Evolutionary conservation across 2,113 vertebrate species (phyloP), one percentile per base, ranked within the genome.

Genomic region (Pterocles orientalis): DNA sequence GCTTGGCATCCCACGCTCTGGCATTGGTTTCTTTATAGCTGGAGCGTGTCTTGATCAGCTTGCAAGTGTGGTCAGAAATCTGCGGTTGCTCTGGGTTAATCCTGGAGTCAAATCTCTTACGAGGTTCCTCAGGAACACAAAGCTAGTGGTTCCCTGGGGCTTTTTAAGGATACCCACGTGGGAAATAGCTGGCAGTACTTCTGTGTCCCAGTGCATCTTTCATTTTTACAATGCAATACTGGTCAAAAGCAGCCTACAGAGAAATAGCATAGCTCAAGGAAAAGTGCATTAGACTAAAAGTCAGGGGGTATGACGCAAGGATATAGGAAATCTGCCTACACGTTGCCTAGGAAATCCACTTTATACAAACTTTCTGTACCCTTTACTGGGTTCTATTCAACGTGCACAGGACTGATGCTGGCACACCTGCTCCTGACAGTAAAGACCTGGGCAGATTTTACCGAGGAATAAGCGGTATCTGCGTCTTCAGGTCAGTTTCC

Each of bases 321-420:
- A 85, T 56, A 19, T 1, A 65, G 47, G 87, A 87, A 53, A 87
- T 36, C 33, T 92, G 48, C 34, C 45, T 56, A 60, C 31, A 18
- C 4, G 57, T 53, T 43, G 33, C 60, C 61, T 45, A 31, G 34
- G 57, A 87, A 94, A 91, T 80, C 41, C 45, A 54, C 65, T 82
- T 86, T 3, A 68, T 3, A 68, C 33, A 70, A 94, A 94, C 78
- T 94, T 94, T 85, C 62, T 15, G 18, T 34, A 25, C 5, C 57
- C 18, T 36, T 75, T 41, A 7, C 21, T 3, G 12, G 45, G 34
- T 16, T 65, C 36, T 33, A 36, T 9, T 41, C 0, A 1, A 33
- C 0, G 4, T 0, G 9, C 0, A 3, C 56, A 60, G 39, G 39
- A 86, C 53, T 1, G n/a, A 65, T 71, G 36, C 6, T 34, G 69